Conservation (phyloP, 2,113 vertebrate genomes). For the Andinoacara biseriatus region DNA sequence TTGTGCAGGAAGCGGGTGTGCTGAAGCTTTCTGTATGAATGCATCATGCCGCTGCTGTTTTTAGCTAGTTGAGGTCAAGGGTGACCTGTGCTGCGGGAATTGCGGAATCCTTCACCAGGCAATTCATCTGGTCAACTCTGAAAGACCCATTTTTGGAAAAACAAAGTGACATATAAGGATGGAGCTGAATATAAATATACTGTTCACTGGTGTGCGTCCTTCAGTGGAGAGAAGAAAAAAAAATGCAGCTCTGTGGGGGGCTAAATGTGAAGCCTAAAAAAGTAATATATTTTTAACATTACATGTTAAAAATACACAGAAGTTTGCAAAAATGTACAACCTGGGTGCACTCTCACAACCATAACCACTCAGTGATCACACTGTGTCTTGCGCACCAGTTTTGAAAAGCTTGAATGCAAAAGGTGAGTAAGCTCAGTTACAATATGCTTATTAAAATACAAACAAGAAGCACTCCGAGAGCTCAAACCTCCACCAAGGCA, state of each 20-base stretch:
- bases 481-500: no score
- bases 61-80: conserved; percentile 76
- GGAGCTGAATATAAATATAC: background rate
- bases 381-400: no score
- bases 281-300: background rate
- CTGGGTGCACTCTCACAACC: no score
- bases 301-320: background rate
- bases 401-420: no score
- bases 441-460: background rate
- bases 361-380: no score
- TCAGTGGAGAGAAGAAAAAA: background rate
- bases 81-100: conserved; percentile 68
- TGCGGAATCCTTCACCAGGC: conserved; percentile 68
- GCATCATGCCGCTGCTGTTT: conserved; percentile 81
- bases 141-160: conserved; percentile 57
- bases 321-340: no score
- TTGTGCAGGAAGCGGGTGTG: conserved; percentile 48
- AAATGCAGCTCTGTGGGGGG: no score
- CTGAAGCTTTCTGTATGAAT: conserved; percentile 45
- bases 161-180: conserved; percentile 7
- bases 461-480: no score
- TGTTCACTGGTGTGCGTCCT: background rate
- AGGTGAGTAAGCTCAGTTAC: background rate
- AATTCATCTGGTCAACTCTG: conserved; percentile 53
- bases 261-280: background rate